Evolutionary conservation across 2,888 invertebrate genomes (phyloP).

Genomic region (Lamellibrachia columna): DNA sequence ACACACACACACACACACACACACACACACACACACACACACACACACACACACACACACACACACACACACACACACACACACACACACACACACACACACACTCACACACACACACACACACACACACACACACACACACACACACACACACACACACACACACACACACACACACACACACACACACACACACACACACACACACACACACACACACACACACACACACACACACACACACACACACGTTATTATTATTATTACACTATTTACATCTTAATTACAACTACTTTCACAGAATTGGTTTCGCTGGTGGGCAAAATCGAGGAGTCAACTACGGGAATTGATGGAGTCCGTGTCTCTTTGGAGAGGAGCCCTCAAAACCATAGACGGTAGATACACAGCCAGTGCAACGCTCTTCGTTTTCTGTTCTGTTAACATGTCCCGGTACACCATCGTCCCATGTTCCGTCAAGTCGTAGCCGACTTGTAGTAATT

Average conservation of each 20-base stretch:
- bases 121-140: conserved; percentile 17
- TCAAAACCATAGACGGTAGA: neutral
- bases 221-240: neutral
- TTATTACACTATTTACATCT: neutral
- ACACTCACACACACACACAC: neutral
- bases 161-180: conserved; percentile 14
- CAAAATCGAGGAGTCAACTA: neutral
- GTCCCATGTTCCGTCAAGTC: too few relatives aligned
- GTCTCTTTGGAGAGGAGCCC: neutral
- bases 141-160: conserved; percentile 17
- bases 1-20: neutral
- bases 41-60: neutral
- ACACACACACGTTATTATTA: neutral
- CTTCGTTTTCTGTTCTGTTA: neutral
- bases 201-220: too few relatives aligned
- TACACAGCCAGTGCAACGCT: neutral
- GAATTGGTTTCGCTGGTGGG: neutral
- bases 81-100: neutral
- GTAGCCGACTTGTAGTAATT: too few relatives aligned
- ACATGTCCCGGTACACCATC: too few relatives aligned
- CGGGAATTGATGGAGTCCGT: neutral
- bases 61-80: neutral
- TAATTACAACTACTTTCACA: neutral
- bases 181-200: neutral
- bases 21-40: neutral